Evolutionary conservation across 2,888 invertebrate species (phyloP).

Genomic region (Stenodema calcarata): DNA sequence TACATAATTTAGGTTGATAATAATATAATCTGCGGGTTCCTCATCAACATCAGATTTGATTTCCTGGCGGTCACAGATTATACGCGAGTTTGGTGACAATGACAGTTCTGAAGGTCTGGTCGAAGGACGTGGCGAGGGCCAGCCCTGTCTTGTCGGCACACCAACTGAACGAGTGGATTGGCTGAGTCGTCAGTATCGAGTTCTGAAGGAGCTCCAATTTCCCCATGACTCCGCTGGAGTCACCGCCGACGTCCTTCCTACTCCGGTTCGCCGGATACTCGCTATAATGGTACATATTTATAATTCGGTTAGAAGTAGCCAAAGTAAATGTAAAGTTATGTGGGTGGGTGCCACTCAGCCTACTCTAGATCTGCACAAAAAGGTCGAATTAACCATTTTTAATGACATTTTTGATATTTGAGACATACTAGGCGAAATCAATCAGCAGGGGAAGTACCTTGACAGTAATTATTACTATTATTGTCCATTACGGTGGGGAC

Average conservation of each 20-base stretch:
- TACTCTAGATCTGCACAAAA: too few species aligned
- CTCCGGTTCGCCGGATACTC: conserved; percentile 81
- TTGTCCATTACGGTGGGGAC: too few species aligned
- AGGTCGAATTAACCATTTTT: too few species aligned
- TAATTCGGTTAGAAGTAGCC: too few species aligned
- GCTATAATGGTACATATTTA: conserved; percentile 61
- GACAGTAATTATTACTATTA: too few species aligned
- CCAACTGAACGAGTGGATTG: conserved; percentile 90
- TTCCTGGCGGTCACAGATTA: not conserved
- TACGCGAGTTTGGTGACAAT: conserved; percentile 82
- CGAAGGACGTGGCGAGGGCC: conserved; percentile 87
- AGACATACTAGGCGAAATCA: too few species aligned
- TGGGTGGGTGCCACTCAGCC: not conserved
- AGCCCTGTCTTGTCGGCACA: conserved; percentile 87
- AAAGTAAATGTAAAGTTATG: too few species aligned
- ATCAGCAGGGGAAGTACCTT: too few species aligned
- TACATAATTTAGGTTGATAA: too few species aligned
- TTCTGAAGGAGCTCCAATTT: conserved; percentile 79
- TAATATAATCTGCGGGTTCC: too few species aligned
- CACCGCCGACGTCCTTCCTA: conserved; percentile 74
- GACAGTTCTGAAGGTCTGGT: conserved; percentile 85
- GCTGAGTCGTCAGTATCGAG: conserved; percentile 82
- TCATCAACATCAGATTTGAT: too few species aligned
- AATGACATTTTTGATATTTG: too few species aligned
- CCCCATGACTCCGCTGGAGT: conserved; percentile 78